Evolutionary conservation across 2,797 vertebrate genomes (phyloP).

Genomic region (Meriones psammophilus): DNA sequence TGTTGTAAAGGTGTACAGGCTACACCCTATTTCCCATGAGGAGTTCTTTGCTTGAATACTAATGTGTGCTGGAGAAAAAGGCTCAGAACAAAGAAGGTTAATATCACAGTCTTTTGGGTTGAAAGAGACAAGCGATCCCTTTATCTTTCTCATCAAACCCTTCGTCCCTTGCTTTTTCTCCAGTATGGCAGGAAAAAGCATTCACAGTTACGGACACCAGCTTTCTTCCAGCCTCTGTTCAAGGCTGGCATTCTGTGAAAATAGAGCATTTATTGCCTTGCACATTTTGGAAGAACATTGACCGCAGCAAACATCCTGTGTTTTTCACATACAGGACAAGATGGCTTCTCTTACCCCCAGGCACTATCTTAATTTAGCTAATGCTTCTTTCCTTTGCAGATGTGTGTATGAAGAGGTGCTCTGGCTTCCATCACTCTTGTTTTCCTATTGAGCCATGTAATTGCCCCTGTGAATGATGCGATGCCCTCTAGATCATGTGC

Average conservation of each 20-base stretch:
- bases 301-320: background rate
- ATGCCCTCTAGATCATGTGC: background rate
- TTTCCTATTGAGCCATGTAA: background rate
- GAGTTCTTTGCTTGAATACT: background rate
- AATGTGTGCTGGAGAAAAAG: background rate
- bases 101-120: background rate
- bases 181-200: background rate
- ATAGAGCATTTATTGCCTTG: background rate
- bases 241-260: rapidly evolving
- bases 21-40: background rate
- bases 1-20: background rate
- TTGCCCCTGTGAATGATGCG: background rate
- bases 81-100: background rate
- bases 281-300: background rate
- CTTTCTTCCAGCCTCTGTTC: background rate
- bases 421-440: background rate
- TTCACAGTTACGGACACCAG: background rate
- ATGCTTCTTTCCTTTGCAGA: background rate
- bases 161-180: background rate
- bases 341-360: background rate
- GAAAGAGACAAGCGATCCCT: background rate
- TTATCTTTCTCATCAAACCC: background rate
- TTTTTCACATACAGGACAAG: background rate
- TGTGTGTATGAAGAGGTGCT: background rate
- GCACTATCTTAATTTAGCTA: background rate